Percentiles rank a stretch among this genome's conserved stretches.
These are phyloP conservation scores for Poecile atricapillus DNA, from an alignment of 2,113 vertebrate species.

Conservation along the genomic window DNA sequence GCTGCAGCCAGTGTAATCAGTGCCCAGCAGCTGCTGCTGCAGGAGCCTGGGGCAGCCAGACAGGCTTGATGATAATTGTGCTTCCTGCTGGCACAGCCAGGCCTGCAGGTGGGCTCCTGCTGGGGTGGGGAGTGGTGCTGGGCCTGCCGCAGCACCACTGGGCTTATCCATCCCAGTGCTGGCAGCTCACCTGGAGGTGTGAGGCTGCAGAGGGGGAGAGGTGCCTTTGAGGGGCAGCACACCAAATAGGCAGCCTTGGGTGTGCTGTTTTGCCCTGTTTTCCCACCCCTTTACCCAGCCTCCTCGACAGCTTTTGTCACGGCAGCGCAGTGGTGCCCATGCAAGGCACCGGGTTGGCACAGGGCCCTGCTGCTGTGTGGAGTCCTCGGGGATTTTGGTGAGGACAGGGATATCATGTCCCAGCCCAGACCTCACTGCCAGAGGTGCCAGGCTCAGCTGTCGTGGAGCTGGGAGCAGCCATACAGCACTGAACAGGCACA, in stretches of 20 bases:
- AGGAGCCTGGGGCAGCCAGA: accelerated
- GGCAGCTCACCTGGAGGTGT: accelerated
- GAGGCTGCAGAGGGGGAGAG: background rate
- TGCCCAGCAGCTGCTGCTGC: accelerated
- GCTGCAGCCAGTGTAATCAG: background rate
- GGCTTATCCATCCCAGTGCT: background rate
- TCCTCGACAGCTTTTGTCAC: accelerated
- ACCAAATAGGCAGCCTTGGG: accelerated
- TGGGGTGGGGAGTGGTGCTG: background rate
- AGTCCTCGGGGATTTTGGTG: background rate
- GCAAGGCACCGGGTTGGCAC: background rate
- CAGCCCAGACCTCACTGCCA: background rate
- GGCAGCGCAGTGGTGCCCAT: background rate
- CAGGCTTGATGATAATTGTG: background rate
- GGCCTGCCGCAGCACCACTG: accelerated
- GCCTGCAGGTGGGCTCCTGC: background rate
- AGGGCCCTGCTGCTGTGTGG: background rate
- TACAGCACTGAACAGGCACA: accelerated
- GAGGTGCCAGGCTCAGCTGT: accelerated
- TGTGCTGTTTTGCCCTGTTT: accelerated
- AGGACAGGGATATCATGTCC: accelerated
- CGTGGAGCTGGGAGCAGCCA: background rate
- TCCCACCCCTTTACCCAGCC: background rate
- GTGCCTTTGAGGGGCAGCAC: background rate
- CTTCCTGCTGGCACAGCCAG: background rate